Evolutionary conservation across 2,797 vertebrate genomes (phyloP).

Genomic region (Heliangelus exortis): DNA sequence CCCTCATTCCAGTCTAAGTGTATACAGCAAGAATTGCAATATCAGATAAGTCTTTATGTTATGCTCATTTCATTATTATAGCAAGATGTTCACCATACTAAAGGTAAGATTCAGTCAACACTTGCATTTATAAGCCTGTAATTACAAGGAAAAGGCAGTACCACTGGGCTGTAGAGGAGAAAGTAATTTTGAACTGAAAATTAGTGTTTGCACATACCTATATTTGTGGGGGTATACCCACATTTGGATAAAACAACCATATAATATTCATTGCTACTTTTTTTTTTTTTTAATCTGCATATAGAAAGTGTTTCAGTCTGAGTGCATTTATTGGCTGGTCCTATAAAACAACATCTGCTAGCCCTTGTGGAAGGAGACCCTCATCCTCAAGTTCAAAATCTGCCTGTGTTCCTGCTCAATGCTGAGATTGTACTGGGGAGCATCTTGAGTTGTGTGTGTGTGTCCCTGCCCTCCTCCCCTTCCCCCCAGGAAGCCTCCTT

Average conservation of each 20-base stretch:
- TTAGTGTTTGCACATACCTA: neutral
- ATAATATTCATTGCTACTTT: neutral
- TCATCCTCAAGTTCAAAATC: neutral
- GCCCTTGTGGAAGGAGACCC: neutral
- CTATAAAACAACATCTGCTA: neutral
- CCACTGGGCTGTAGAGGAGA: neutral
- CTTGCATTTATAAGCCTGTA: neutral
- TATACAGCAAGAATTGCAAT: constrained; percentile 64
- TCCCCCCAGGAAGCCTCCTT: accelerated
- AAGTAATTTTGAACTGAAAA: neutral
- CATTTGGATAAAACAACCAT: neutral
- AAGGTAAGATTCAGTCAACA: neutral
- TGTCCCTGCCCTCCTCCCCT: neutral
- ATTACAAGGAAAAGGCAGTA: neutral
- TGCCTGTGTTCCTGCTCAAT: neutral
- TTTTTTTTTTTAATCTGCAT: neutral
- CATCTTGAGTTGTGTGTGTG: neutral
- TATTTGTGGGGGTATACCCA: neutral
- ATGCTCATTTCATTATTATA: constrained; percentile 48
- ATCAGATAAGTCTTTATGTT: constrained; percentile 63
- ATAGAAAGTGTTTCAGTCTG: neutral
- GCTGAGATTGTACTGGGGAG: neutral
- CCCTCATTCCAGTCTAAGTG: constrained; percentile 76
- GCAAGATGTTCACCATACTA: neutral
- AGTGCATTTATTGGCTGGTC: neutral